phyloP scores from a whole-genome alignment of 2,797 vertebrate species.

The Melanotaenia maccullochi region DNA sequence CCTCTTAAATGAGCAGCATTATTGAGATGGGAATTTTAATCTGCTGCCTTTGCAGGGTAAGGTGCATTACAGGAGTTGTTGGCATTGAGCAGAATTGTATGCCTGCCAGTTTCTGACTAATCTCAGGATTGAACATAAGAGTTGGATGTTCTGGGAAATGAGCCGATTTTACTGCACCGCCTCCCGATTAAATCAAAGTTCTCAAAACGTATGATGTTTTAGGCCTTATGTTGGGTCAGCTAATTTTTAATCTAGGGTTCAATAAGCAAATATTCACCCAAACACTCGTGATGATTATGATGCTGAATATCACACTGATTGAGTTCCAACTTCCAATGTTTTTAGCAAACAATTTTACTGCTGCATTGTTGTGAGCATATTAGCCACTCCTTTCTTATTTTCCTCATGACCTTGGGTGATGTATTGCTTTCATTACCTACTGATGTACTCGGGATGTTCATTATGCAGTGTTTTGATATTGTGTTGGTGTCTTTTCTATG shows the following conservation, averaged over 20 bases:
- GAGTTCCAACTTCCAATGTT: slow-evolving; percentile 60
- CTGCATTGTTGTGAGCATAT: slow-evolving; percentile 69
- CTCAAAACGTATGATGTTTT: slow-evolving; percentile 36
- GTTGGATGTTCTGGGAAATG: slow-evolving; percentile 45
- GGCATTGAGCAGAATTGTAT: slow-evolving; percentile 28
- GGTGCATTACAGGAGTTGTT: slow-evolving; percentile 32
- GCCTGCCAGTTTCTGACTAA: slow-evolving; percentile 46
- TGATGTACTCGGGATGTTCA: slow-evolving; percentile 73
- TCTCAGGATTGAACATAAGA: slow-evolving; percentile 46
- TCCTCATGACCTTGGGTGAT: slow-evolving; percentile 80
- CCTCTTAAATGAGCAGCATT: slow-evolving; percentile 10
- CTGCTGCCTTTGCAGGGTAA: slow-evolving; percentile 41
- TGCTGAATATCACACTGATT: slow-evolving; percentile 60
- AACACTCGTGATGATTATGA: slow-evolving; percentile 26
- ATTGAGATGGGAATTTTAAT: slow-evolving; percentile 30
- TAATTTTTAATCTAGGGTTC: slow-evolving; percentile 40
- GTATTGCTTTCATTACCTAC: slow-evolving; percentile 81
- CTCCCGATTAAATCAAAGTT: slow-evolving; percentile 31
- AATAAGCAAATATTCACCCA: slow-evolving; percentile 35
- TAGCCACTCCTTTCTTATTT: slow-evolving; percentile 76
- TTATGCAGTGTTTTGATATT: slow-evolving; percentile 78
- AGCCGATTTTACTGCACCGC: slow-evolving; percentile 22
- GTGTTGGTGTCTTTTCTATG: slow-evolving; percentile 57
- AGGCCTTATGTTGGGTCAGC: slow-evolving; percentile 30
- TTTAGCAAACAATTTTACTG: slow-evolving; percentile 56